A percentile compares a stretch with the other conserved stretches of the same genome.
phyloP scores from a whole-genome alignment of 2,888 invertebrate genomes.

The Malthinus flaveolus region DNA sequence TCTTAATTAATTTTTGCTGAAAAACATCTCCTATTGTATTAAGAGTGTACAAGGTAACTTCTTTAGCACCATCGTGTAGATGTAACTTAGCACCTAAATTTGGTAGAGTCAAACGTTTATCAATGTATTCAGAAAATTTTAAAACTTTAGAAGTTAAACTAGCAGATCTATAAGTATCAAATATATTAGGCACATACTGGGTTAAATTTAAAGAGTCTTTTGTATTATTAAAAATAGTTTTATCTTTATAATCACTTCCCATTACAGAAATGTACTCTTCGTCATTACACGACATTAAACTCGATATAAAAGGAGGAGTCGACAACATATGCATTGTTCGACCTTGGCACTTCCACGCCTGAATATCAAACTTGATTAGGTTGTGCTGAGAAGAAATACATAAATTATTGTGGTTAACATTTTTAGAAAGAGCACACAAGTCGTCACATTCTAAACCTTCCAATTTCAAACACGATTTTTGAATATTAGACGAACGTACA shows the following conservation, averaged over 20 bases:
- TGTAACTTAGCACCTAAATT: conserved; percentile 15
- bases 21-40: conserved; percentile 22
- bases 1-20: conserved; percentile 10
- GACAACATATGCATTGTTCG: conserved; percentile 16
- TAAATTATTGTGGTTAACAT: conserved; percentile 1
- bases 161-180: conserved; percentile 8
- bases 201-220: conserved; percentile 5
- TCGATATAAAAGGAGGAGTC: conserved; percentile 15
- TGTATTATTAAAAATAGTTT: not conserved
- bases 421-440: conserved; percentile 12
- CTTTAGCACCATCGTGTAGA: conserved; percentile 3
- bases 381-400: conserved; percentile 16
- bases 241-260: conserved; percentile 9
- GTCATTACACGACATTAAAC: not conserved
- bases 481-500: conserved; percentile 2
- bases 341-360: not conserved
- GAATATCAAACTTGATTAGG: conserved; percentile 13
- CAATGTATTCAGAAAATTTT: not conserved
- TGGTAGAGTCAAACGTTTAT: conserved; percentile 11
- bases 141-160: conserved; percentile 1
- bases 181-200: conserved; percentile 8
- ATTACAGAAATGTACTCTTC: conserved; percentile 9
- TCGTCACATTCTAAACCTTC: conserved; percentile 16
- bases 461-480: conserved; percentile 1
- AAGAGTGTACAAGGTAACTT: conserved; percentile 11